Percentiles rank a stretch among this genome's conserved stretches.
These are phyloP conservation scores for Thyatira batis DNA, from an alignment of 2,888 invertebrate species.

Conservation along the genomic window DNA sequence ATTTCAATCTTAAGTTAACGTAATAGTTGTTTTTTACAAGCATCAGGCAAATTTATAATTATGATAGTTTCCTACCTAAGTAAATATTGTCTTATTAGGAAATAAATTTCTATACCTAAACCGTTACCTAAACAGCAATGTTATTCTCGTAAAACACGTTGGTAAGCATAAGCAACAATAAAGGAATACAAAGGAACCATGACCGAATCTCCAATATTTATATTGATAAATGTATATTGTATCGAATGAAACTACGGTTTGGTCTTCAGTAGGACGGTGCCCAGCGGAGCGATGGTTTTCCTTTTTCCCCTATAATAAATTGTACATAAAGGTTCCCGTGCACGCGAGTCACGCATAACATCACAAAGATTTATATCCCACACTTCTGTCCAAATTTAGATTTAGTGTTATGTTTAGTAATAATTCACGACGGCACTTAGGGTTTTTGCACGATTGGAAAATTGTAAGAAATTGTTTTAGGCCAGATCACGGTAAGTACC, in stretches of 20 bases:
- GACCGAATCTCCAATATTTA: slow-evolving; percentile 29
- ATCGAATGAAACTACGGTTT: slow-evolving; percentile 43
- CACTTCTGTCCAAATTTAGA: slow-evolving; percentile 81
- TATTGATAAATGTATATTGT: slow-evolving; percentile 34
- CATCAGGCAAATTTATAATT: too few relatives aligned
- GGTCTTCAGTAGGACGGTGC: slow-evolving; percentile 47
- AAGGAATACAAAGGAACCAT: slow-evolving; percentile 13
- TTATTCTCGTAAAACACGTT: not conserved
- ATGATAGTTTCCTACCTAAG: too few relatives aligned
- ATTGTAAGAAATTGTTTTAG: slow-evolving; percentile 40
- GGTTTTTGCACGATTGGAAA: slow-evolving; percentile 35
- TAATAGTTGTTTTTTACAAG: too few relatives aligned
- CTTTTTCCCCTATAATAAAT: slow-evolving; percentile 73
- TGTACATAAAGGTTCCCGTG: slow-evolving; percentile 68
- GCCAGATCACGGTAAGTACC: slow-evolving; percentile 17
- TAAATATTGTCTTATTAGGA: not conserved
- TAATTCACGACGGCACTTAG: slow-evolving; percentile 55
- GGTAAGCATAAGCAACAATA: not conserved
- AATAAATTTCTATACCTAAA: not conserved
- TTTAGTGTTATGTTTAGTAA: slow-evolving; percentile 75
- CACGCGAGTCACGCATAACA: slow-evolving; percentile 78
- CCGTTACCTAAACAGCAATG: not conserved
- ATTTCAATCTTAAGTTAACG: too few relatives aligned
- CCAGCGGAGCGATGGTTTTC: slow-evolving; percentile 46
- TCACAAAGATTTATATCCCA: slow-evolving; percentile 77